Conservation (phyloP, 2,888 invertebrate species). For the Chironomus tentans region DNA sequence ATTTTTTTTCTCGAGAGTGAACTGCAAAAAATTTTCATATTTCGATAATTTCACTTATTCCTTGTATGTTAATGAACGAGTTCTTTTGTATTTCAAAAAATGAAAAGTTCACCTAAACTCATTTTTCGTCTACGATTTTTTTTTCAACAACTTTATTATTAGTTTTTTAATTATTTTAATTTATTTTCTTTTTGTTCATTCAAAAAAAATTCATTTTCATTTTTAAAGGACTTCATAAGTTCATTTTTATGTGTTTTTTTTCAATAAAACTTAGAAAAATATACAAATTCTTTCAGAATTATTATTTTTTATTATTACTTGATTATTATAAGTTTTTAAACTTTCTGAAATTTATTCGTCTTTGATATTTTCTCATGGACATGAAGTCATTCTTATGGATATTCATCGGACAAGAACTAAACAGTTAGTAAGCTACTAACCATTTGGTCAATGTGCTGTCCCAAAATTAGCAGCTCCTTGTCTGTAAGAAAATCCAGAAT, state of each 20-base stretch:
- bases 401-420: too few species aligned
- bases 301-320: background rate
- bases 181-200: slow-evolving; percentile 13
- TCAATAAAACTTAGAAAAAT: slow-evolving; percentile 21
- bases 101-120: background rate
- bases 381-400: too few species aligned
- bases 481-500: too few species aligned
- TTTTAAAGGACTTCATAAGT: background rate
- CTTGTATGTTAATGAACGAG: background rate
- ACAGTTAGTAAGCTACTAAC: too few species aligned
- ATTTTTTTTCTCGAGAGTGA: background rate
- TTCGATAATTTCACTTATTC: background rate
- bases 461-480: too few species aligned
- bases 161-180: slow-evolving; percentile 21
- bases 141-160: background rate
- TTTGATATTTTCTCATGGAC: too few species aligned
- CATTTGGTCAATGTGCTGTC: too few species aligned
- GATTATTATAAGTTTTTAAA: too few species aligned
- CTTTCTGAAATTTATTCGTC: too few species aligned
- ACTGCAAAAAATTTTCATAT: background rate
- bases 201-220: background rate
- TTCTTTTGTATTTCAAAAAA: too few species aligned
- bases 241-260: slow-evolving; percentile 6
- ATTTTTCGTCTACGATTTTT: background rate
- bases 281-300: slow-evolving; percentile 21